Conservation (phyloP, 1,140 invertebrate genomes). For the Drosophila bifasciata region DNA sequence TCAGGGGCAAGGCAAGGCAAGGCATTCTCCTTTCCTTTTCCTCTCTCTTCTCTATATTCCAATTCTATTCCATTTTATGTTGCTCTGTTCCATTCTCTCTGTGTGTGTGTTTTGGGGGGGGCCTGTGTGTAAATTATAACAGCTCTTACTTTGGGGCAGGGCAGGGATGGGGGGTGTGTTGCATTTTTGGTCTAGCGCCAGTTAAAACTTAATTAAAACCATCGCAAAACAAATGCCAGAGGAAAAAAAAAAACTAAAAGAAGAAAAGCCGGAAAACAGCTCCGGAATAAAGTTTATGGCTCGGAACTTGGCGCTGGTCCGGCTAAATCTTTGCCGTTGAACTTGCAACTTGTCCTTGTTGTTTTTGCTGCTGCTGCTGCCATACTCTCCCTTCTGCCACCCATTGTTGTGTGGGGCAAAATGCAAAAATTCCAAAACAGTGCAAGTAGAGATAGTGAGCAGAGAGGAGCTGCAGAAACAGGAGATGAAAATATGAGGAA, state of each 20-base stretch:
- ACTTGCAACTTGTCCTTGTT: constrained; percentile 17
- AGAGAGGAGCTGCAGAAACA: background rate
- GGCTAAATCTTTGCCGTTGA: constrained; percentile 59
- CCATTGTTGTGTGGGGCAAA: constrained; percentile 10
- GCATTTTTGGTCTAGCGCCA: constrained; percentile 72
- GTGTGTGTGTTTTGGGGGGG: background rate
- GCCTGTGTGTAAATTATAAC: constrained; percentile 33
- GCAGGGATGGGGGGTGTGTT: constrained; percentile 8
- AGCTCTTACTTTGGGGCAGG: background rate
- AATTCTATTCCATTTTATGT: too few species aligned
- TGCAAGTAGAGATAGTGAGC: background rate
- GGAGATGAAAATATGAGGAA: constrained; percentile 37
- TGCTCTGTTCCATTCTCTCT: too few species aligned
- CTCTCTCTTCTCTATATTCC: too few species aligned
- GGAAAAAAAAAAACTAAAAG: constrained; percentile 11
- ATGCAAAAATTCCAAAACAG: constrained; percentile 51
- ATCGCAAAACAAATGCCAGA: constrained; percentile 74
- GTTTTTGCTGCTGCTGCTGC: constrained; percentile 30
- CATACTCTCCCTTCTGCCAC: background rate
- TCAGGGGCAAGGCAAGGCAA: constrained; percentile 35
- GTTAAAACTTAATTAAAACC: constrained; percentile 82
- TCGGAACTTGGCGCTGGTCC: constrained; percentile 58
- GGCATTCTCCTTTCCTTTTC: too few species aligned
- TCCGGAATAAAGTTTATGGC: constrained; percentile 59
- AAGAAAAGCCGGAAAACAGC: constrained; percentile 29